phyloP scores from a whole-genome alignment of 2,888 invertebrate species.

The Drosophila mimetica region DNA sequence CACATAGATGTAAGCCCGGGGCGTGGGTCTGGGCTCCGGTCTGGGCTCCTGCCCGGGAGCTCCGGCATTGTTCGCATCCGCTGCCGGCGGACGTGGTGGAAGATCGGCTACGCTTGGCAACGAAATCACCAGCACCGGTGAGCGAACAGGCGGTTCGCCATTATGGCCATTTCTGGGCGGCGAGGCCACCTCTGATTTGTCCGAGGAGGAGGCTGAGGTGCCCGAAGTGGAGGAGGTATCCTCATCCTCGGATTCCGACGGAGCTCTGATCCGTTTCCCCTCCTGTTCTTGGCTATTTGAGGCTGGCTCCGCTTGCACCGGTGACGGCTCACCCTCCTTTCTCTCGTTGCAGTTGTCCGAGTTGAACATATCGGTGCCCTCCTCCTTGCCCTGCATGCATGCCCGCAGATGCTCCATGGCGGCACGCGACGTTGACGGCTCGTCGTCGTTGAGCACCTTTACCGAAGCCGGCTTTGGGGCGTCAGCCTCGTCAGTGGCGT shows the following conservation, averaged over 20 bases:
- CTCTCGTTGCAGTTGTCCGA: slow-evolving; percentile 51
- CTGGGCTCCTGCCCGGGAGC: slow-evolving; percentile 37
- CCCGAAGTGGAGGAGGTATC: slow-evolving; percentile 59
- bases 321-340: slow-evolving; percentile 20
- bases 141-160: slow-evolving; percentile 14
- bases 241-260: slow-evolving; percentile 62
- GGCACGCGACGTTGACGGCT: slow-evolving; percentile 67
- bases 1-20: slow-evolving; percentile 57
- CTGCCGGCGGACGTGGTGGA: slow-evolving; percentile 32
- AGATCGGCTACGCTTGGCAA: slow-evolving; percentile 44
- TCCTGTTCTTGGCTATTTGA: not conserved
- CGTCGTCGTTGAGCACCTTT: slow-evolving; percentile 59
- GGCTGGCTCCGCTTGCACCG: slow-evolving; percentile 10
- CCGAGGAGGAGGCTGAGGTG: slow-evolving; percentile 58
- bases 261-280: slow-evolving; percentile 14
- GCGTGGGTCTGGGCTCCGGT: slow-evolving; percentile 17
- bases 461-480: slow-evolving; percentile 27
- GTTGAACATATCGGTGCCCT: slow-evolving; percentile 13
- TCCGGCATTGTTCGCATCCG: slow-evolving; percentile 31
- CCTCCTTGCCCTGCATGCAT: slow-evolving; percentile 44
- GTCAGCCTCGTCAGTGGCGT: slow-evolving; percentile 33
- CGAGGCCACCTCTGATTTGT: slow-evolving; percentile 50
- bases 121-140: slow-evolving; percentile 59
- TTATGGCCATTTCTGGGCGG: slow-evolving; percentile 33
- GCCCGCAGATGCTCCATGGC: slow-evolving; percentile 65